Evolutionary conservation across 2,888 invertebrate genomes (phyloP).

Genomic region (Mythimna loreyi): DNA sequence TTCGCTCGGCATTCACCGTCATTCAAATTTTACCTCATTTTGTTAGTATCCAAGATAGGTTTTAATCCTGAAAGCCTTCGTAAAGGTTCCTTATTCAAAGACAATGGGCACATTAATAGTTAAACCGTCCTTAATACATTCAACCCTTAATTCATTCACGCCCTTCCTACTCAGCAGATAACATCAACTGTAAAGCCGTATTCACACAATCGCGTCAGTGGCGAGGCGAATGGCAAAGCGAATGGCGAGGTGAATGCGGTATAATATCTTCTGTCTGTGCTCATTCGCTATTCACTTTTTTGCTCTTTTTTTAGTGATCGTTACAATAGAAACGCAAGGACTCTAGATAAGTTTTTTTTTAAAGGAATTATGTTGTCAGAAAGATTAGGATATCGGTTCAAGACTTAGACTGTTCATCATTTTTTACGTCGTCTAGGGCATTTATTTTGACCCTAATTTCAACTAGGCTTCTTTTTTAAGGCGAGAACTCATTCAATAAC

Average conservation of each 20-base stretch:
- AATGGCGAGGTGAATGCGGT: no score
- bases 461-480: not conserved
- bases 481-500: no score
- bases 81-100: not conserved
- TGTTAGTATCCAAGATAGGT: not conserved
- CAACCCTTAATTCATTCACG: not conserved
- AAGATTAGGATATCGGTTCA: not conserved
- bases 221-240: no score
- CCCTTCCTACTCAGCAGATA: not conserved
- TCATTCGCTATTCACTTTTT: not conserved
- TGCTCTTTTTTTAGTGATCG: constrained; percentile 4
- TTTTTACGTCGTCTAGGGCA: not conserved
- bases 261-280: not conserved
- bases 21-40: constrained; percentile 23
- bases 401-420: not conserved
- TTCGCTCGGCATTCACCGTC: constrained; percentile 5
- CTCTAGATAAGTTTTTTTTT: not conserved
- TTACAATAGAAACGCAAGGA: not conserved
- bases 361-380: constrained; percentile 2
- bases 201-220: no score
- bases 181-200: no score
- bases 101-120: not conserved
- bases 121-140: not conserved
- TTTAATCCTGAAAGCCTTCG: not conserved
- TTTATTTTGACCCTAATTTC: not conserved